phyloP scores from a whole-genome alignment of 2,888 invertebrate genomes.

The Pachliopta kotzebuea region DNA sequence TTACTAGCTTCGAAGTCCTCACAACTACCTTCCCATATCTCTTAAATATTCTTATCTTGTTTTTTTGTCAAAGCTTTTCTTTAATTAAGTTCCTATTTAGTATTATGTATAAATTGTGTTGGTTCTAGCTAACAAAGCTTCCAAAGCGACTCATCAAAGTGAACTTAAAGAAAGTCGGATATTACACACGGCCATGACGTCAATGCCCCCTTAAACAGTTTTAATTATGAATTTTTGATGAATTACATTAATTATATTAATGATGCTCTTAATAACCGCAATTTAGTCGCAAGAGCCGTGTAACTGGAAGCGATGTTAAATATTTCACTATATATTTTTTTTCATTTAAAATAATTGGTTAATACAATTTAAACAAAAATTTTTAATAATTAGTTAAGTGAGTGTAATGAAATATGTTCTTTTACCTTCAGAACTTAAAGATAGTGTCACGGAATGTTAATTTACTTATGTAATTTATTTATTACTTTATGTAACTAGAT shows the following conservation, averaged over 20 bases:
- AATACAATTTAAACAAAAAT: conserved; percentile 1
- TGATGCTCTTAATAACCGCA: conserved; percentile 17
- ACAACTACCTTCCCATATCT: background rate
- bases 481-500: too few species aligned
- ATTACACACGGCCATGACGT: conserved; percentile 1
- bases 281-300: conserved; percentile 9
- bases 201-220: conserved; percentile 25
- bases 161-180: background rate
- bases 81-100: too few species aligned
- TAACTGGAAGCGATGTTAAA: conserved; percentile 4
- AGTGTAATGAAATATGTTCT: background rate
- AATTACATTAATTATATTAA: conserved; percentile 25
- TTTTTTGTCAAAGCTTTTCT: background rate
- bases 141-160: background rate
- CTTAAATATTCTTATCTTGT: background rate
- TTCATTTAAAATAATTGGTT: conserved; percentile 2
- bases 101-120: background rate
- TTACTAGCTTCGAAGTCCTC: too few species aligned
- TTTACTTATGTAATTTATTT: too few species aligned
- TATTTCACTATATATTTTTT: conserved; percentile 2
- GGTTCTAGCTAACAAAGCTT: background rate
- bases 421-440: too few species aligned
- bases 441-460: too few species aligned
- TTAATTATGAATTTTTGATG: conserved; percentile 27
- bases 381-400: background rate